Evolutionary conservation across 2,888 invertebrate species (phyloP), one percentile per base, ranked within the genome.

Genomic region (Oscheius sp.): DNA sequence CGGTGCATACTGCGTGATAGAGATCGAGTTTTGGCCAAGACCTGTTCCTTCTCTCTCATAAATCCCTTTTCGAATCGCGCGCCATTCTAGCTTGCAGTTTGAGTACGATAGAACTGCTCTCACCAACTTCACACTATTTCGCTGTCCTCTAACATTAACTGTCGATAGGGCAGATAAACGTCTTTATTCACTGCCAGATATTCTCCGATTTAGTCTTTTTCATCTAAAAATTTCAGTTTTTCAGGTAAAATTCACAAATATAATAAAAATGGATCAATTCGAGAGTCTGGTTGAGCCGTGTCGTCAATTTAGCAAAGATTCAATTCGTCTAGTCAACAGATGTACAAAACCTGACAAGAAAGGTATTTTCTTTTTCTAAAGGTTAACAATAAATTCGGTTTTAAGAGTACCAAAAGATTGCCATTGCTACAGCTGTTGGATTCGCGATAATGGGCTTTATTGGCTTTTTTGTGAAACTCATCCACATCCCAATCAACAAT

Each of bases 361-460:
- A 92, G 95, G 94, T 94, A n/a, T 39, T 72, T 68, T 57, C 45
- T 53, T 37, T 23, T 45, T 8, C 8, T 25, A 37, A 17, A 15
- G 12, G 37, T 67, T 17, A 31, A 46, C n/a, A 17, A 48, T 45
- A 20, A 20, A 23, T 48, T 45, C 12, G 69, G 27, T 33, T 82
- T 83, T 78, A 76, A 94, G 98, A 98, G 89, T 98, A 98, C 89
- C 96, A 97, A 88, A 98, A 98, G 90, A 98, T 98, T 86, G 98
- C 97, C 29, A 93, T 97, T 83, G 98, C 98, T 68, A 98, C 98
- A 72, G 97, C 97, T 3, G 96, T 98, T 87, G 98, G 98, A 69
- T 98, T 98, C 90, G 96, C 95, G 88, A 96, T 98, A 88, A 98
- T 98, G 98, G 98, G 98, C 69, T 98, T 98, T 90, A 98, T 98